Evolutionary conservation across 2,888 invertebrate species (phyloP).

Genomic region (Xestia xanthographa): DNA sequence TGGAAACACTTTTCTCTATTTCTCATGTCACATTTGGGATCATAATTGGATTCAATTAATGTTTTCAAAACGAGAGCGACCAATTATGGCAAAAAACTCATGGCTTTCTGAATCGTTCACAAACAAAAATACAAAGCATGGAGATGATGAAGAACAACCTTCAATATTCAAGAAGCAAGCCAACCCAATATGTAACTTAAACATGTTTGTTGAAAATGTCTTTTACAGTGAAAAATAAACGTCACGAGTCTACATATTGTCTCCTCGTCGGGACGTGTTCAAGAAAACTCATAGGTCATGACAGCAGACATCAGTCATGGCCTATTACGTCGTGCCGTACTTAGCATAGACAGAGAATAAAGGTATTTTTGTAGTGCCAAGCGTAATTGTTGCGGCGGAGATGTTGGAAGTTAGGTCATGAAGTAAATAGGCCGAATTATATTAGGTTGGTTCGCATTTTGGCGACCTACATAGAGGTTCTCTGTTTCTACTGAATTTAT

Average conservation of each 20-base stretch:
- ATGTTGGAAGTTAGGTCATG: background rate
- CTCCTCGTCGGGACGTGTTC: constrained; percentile 13
- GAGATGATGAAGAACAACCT: too few relatives aligned
- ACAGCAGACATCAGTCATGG: constrained; percentile 45
- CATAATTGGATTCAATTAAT: background rate
- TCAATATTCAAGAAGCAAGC: background rate
- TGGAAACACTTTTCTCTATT: background rate
- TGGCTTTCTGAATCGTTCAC: background rate
- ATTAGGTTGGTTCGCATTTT: background rate
- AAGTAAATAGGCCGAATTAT: background rate
- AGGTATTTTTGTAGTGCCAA: constrained; percentile 14
- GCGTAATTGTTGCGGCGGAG: too few relatives aligned
- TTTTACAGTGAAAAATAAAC: constrained; percentile 18
- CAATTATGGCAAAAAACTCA: background rate
- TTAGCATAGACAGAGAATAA: constrained; percentile 7
- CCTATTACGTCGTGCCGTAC: constrained; percentile 13
- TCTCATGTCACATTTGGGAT: background rate
- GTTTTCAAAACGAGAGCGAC: background rate
- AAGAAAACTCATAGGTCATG: constrained; percentile 41
- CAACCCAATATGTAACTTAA: background rate
- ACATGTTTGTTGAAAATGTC: constrained; percentile 11
- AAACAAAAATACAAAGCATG: background rate
- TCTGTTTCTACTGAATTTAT: background rate
- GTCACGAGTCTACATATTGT: constrained; percentile 41
- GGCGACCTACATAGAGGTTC: background rate